Conservation (phyloP, 2,113 vertebrate species). For the Elephantulus edwardii region DNA sequence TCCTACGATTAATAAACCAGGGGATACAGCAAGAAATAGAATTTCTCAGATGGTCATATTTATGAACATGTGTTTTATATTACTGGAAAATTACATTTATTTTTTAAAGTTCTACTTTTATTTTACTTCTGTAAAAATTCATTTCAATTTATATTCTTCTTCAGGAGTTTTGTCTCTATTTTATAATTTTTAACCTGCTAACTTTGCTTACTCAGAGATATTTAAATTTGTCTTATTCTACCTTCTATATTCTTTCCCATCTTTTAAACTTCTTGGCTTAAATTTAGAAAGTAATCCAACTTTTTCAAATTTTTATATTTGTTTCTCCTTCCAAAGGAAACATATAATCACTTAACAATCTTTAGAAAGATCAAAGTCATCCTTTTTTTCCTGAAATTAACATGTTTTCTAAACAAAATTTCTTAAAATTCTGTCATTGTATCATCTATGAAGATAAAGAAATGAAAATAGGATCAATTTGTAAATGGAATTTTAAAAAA, state of each 20-base stretch:
- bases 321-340: neutral
- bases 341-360: constrained; percentile 23
- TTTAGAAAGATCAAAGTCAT: neutral
- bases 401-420: neutral
- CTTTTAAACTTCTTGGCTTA: constrained; percentile 31
- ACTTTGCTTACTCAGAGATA: neutral
- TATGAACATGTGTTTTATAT: neutral
- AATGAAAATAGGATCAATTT: neutral
- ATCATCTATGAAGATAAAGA: neutral
- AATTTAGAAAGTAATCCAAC: constrained; percentile 18
- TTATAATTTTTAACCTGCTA: neutral
- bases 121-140: constrained; percentile 22
- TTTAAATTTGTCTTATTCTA: neutral
- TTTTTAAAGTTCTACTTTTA: constrained; percentile 28
- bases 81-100: constrained; percentile 3
- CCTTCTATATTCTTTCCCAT: neutral
- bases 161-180: constrained; percentile 1
- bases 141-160: neutral
- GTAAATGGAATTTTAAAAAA: neutral
- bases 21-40: neutral
- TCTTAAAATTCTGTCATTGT: neutral
- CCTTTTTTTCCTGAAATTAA: neutral
- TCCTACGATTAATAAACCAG: neutral
- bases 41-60: neutral
- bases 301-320: neutral